phyloP scores from a whole-genome alignment of 2,113 vertebrate genomes.

The Ptyas mucosa region DNA sequence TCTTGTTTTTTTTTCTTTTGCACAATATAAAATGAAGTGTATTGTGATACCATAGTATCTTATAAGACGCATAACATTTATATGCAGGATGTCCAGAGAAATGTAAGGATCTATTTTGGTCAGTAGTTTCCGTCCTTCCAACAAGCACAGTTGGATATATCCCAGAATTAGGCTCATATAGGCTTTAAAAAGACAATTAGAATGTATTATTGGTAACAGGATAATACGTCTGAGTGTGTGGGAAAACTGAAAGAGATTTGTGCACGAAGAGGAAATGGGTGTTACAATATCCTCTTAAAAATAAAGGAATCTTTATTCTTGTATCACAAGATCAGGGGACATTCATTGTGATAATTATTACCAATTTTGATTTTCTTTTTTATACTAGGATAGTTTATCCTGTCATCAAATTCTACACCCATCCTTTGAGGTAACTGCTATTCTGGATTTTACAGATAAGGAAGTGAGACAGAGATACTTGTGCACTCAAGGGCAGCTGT shows the following conservation, averaged over 20 bases:
- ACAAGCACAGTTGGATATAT: neutral
- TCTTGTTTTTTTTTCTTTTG: neutral
- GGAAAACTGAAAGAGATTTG: neutral
- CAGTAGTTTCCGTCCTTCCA: neutral
- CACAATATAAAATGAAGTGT: neutral
- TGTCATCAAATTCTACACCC: neutral
- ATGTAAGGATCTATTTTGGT: neutral
- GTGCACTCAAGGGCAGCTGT: neutral
- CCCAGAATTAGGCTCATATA: neutral
- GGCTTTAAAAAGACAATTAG: neutral
- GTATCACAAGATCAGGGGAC: neutral
- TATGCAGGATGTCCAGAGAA: neutral
- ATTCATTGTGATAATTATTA: neutral
- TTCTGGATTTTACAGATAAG: neutral
- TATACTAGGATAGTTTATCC: neutral
- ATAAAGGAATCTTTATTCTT: neutral
- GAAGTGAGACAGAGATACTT: neutral
- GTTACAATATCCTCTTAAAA: neutral
- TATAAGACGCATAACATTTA: neutral
- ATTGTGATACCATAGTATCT: neutral
- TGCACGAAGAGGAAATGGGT: neutral
- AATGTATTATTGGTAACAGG: slow-evolving; percentile 1
- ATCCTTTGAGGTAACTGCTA: neutral
- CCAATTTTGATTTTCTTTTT: neutral
- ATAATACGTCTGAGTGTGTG: neutral